Evolutionary conservation across 2,888 invertebrate species (phyloP).

Genomic region (Luffia ferchaultella): DNA sequence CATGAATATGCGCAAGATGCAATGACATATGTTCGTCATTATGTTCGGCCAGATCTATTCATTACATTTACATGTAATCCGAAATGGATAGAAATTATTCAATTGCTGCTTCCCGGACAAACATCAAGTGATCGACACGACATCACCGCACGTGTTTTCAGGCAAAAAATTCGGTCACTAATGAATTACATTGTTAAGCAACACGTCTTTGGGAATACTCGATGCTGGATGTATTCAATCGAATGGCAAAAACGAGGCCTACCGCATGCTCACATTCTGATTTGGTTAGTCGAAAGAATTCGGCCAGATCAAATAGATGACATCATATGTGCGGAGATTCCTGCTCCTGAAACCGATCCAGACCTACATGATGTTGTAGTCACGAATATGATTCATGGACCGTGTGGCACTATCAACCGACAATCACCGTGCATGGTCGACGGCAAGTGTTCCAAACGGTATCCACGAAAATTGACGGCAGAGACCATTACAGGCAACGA

Average conservation of each 20-base stretch:
- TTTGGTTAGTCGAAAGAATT: constrained; percentile 14
- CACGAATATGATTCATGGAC: constrained; percentile 16
- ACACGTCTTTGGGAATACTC: constrained; percentile 4
- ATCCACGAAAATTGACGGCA: constrained; percentile 16
- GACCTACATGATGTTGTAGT: constrained; percentile 11
- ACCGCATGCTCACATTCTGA: constrained; percentile 15
- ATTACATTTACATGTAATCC: no score
- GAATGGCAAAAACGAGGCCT: constrained; percentile 19
- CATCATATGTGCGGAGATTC: constrained; percentile 10
- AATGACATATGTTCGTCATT: constrained; percentile 19
- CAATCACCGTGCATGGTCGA: constrained; percentile 19
- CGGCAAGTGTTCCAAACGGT: constrained; percentile 29
- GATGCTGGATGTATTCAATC: constrained; percentile 11
- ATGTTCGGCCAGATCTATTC: constrained; percentile 19
- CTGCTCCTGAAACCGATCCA: constrained; percentile 9
- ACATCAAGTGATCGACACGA: constrained; percentile 6
- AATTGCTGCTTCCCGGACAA: constrained; percentile 5
- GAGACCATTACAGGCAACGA: constrained; percentile 26
- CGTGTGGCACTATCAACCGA: constrained; percentile 12
- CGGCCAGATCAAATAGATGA: constrained; percentile 13
- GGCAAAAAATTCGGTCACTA: constrained; percentile 4
- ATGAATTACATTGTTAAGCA: constrained; percentile 4
- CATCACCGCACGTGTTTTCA: constrained; percentile 6
- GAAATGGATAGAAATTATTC: constrained; percentile 4
- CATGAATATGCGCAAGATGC: constrained; percentile 9